A percentile compares a stretch with the other conserved stretches of the same genome.
Conservation (phyloP, 1,140 invertebrate species). For the Neuroterus valhalla region DNA sequence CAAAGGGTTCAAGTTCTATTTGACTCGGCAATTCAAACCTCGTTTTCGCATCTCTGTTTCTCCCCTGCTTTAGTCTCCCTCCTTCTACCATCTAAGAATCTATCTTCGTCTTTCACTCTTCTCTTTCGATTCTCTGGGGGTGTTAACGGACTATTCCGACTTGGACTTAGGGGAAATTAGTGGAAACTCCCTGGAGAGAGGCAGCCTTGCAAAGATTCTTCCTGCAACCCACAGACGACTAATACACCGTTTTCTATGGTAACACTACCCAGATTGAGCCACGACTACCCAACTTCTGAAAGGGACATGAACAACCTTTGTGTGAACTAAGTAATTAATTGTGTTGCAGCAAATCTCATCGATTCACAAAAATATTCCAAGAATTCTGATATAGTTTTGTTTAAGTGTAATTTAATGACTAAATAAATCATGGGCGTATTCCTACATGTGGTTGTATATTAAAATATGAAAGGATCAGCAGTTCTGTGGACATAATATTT, state of each 20-base stretch:
- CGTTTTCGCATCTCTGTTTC: slow-evolving; percentile 9
- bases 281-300: not conserved
- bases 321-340: too few relatives aligned
- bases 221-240: slow-evolving; percentile 1
- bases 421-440: too few relatives aligned
- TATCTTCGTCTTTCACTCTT: not conserved
- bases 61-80: not conserved
- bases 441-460: too few relatives aligned
- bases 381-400: too few relatives aligned
- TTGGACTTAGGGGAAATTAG: slow-evolving; percentile 30
- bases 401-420: too few relatives aligned
- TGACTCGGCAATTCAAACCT: slow-evolving; percentile 28
- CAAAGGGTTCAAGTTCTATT: slow-evolving; percentile 26
- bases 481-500: too few relatives aligned
- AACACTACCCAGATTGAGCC: not conserved
- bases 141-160: slow-evolving; percentile 22
- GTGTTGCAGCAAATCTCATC: too few relatives aligned
- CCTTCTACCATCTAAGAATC: not conserved
- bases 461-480: too few relatives aligned
- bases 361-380: too few relatives aligned
- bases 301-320: not conserved
- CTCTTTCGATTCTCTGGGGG: slow-evolving; percentile 23
- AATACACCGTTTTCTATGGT: slow-evolving; percentile 1
- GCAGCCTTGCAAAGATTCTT: slow-evolving; percentile 17
- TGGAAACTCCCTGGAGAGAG: slow-evolving; percentile 25